phyloP scores from a whole-genome alignment of 1,140 invertebrate species.

The Lordiphosa collinella region DNA sequence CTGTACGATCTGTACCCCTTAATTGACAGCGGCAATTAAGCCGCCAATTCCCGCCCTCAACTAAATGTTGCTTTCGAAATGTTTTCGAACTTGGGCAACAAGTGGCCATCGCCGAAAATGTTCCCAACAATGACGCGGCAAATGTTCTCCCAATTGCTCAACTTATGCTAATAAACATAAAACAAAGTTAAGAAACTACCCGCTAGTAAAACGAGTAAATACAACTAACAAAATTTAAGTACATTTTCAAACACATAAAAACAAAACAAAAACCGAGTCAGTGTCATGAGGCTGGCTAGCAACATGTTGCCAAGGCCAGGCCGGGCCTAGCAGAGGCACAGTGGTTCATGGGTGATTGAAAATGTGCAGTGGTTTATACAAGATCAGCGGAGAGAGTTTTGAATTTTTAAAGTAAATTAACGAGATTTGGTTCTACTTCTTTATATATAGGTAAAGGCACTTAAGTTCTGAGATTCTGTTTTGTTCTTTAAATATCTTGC shows the following conservation, averaged over 20 bases:
- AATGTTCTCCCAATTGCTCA: not conserved
- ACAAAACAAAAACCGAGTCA: not conserved
- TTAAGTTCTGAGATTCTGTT: too few species aligned
- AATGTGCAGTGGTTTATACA: too few species aligned
- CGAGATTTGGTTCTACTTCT: too few species aligned
- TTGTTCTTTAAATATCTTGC: too few species aligned
- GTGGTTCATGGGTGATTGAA: not conserved
- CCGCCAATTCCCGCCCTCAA: not conserved
- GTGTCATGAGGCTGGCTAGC: not conserved
- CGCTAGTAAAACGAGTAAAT: conserved; percentile 7
- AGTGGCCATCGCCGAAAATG: conserved; percentile 40
- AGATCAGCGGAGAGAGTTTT: too few species aligned
- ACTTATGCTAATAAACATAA: conserved; percentile 8
- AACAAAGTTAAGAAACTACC: not conserved
- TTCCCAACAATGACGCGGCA: conserved; percentile 10
- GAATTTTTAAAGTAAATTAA: too few species aligned
- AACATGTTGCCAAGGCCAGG: conserved; percentile 7
- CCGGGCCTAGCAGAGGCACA: not conserved
- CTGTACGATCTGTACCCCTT: conserved; percentile 10
- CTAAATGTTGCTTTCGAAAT: conserved; percentile 31
- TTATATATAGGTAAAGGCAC: too few species aligned
- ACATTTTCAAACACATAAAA: not conserved
- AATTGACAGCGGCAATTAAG: conserved; percentile 31
- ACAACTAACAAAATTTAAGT: conserved; percentile 2
- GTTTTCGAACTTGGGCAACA: conserved; percentile 54